A percentile compares a stretch with the other conserved stretches of the same genome.
Conservation (phyloP, 2,888 invertebrate species). For the Tillus elongatus region DNA sequence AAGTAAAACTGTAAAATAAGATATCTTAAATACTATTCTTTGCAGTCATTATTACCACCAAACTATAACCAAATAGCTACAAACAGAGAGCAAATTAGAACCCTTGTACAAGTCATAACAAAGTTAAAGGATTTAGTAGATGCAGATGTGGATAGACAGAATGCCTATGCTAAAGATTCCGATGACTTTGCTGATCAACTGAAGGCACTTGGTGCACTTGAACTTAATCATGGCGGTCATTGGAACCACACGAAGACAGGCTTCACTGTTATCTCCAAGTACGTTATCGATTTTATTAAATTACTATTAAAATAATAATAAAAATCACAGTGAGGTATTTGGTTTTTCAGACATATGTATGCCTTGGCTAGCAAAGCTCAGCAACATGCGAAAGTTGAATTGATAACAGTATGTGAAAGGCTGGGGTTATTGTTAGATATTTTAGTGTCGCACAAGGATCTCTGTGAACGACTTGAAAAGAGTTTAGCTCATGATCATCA, state of each 20-base stretch:
- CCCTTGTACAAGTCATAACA: slow-evolving; percentile 46
- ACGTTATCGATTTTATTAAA: slow-evolving; percentile 15
- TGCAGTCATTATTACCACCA: slow-evolving; percentile 46
- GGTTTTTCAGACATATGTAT: slow-evolving; percentile 42
- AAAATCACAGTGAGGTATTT: too few relatives aligned
- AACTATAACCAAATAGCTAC: slow-evolving; percentile 49
- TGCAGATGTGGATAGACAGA: slow-evolving; percentile 34
- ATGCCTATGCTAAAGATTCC: slow-evolving; percentile 45
- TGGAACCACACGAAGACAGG: slow-evolving; percentile 49
- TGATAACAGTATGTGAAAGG: slow-evolving; percentile 48
- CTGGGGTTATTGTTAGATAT: slow-evolving; percentile 48
- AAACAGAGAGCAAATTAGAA: slow-evolving; percentile 48
- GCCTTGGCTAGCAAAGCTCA: slow-evolving; percentile 44
- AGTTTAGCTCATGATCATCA: slow-evolving; percentile 55
- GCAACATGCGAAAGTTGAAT: slow-evolving; percentile 47
- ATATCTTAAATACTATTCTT: too few relatives aligned
- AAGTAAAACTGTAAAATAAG: too few relatives aligned
- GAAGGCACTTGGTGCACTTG: slow-evolving; percentile 40
- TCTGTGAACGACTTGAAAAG: slow-evolving; percentile 53
- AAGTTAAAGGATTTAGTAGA: slow-evolving; percentile 49
- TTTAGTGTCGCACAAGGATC: slow-evolving; percentile 47
- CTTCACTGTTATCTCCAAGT: slow-evolving; percentile 46
- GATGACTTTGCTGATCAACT: slow-evolving; percentile 48
- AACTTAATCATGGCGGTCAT: slow-evolving; percentile 29
- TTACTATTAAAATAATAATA: too few relatives aligned